A percentile compares a stretch with the other conserved stretches of the same genome.
phyloP scores from a whole-genome alignment of 1,140 invertebrate genomes.

The Globodera ellingtonae region DNA sequence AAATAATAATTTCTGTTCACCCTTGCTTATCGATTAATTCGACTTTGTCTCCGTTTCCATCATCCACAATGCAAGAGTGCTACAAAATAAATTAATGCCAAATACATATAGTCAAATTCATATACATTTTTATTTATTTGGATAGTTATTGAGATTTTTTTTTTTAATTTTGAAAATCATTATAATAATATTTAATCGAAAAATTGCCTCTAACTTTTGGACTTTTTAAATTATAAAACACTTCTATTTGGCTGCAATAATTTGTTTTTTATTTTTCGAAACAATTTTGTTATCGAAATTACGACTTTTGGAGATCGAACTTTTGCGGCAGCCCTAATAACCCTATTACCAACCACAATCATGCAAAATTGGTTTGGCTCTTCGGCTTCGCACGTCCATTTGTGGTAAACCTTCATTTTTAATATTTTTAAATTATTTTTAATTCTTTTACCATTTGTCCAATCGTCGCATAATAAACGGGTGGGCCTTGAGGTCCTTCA shows the following conservation, averaged over 20 bases:
- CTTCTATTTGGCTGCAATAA: neutral
- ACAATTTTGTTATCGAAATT: too few relatives aligned
- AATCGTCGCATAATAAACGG: constrained; percentile 61
- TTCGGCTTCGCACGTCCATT: constrained; percentile 64
- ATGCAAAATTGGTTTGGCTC: constrained; percentile 63
- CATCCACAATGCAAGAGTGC: constrained; percentile 59
- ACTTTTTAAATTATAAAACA: too few relatives aligned
- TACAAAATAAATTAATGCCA: neutral
- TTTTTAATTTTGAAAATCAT: too few relatives aligned
- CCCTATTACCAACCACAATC: constrained; percentile 42
- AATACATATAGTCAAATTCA: neutral
- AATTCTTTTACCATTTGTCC: constrained; percentile 58
- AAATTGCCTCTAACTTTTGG: too few relatives aligned
- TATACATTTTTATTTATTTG: too few relatives aligned
- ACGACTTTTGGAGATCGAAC: too few relatives aligned
- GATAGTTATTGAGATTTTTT: too few relatives aligned
- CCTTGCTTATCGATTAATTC: constrained; percentile 60
- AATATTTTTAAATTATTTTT: constrained; percentile 19
- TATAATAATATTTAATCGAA: too few relatives aligned
- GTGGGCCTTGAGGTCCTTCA: constrained; percentile 58
- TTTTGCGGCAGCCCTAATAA: too few relatives aligned
- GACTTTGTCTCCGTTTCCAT: constrained; percentile 58
- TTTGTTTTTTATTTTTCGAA: neutral
- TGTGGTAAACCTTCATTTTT: constrained; percentile 49
- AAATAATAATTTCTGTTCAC: constrained; percentile 36